Evolutionary conservation across 2,797 vertebrate species (phyloP), one percentile per base, ranked within the genome.

Genomic region (Diplodus puntazzo): DNA sequence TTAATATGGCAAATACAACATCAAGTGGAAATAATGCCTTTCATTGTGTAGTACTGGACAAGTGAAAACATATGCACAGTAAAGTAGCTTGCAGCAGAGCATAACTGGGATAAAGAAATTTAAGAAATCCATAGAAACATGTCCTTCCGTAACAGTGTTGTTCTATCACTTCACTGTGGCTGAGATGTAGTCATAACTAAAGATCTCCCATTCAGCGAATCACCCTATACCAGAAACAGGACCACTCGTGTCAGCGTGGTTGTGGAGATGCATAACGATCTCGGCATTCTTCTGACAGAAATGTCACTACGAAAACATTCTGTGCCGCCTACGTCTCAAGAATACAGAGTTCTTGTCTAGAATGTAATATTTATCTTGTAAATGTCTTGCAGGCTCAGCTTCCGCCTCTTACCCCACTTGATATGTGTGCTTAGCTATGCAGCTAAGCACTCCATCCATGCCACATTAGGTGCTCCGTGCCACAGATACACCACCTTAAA

Each of bases 281-380:
- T 54, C 65, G 12, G 75, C 88, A 89, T 89, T 87, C 79, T 84
- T 79, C 83, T 87, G 93, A 93, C 94, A 94, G 88, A 88, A 87
- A 90, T 86, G 90, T 83, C 91, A 90, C 91, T 82, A 86, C 46
- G 69, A 88, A 92, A 92, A 90, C 91, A 90, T 80, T 77, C 63
- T 73, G 80, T 74, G 80, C 90, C 69, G 77, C 89, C 86, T 84
- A 90, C 88, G 63, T 89, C 87, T 89, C 72, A 76, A 70, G 58
- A 88, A 92, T 87, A 81, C 87, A 88, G 57, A 89, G 81, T 87
- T 87, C 88, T 86, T 92, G 92, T 93, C 85, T 88, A 61, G 88
- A 83, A 92, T 90, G 84, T 92, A 93, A 94, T 94, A 94, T 94
- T 92, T 92, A 94, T 92, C 88, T 91, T 80, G 91, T 89, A 93